Evolutionary conservation across 2,888 invertebrate species (phyloP).

Genomic region (Drosophila buzzatii): DNA sequence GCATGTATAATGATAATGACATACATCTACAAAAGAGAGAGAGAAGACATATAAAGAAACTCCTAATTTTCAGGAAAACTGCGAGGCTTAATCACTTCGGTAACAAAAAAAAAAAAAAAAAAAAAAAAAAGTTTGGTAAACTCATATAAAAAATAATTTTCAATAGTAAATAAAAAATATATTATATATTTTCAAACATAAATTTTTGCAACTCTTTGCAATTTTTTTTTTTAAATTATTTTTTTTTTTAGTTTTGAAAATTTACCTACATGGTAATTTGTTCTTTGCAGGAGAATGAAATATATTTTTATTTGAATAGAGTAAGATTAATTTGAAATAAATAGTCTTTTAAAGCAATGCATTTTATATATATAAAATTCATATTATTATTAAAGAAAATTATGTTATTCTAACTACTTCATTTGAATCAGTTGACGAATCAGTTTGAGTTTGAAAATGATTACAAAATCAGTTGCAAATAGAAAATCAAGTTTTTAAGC

Average conservation of each 20-base stretch:
- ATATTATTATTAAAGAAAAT: too few species aligned
- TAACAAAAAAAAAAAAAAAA: too few species aligned
- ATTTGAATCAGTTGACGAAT: neutral
- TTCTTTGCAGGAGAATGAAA: too few species aligned
- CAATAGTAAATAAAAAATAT: too few species aligned
- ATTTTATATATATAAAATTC: neutral
- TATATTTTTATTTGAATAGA: neutral
- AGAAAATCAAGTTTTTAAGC: neutral
- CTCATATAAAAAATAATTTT: neutral
- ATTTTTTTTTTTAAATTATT: too few species aligned
- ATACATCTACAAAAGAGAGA: slow-evolving; percentile 39
- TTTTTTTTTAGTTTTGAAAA: too few species aligned
- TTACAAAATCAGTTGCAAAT: neutral
- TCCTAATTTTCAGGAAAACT: neutral
- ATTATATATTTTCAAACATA: too few species aligned
- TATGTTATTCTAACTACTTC: neutral
- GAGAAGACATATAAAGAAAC: neutral
- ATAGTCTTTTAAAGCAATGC: neutral
- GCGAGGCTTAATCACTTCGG: too few species aligned
- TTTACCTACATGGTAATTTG: too few species aligned
- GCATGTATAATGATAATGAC: slow-evolving; percentile 57
- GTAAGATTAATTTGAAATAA: neutral
- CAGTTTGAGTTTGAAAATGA: neutral
- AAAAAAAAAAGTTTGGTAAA: too few species aligned
- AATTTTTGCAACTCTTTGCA: too few species aligned